A percentile compares a stretch with the other conserved stretches of the same genome.
Evolutionary conservation across 1,140 invertebrate genomes (phyloP).

Genomic region (Orchestia grillus): DNA sequence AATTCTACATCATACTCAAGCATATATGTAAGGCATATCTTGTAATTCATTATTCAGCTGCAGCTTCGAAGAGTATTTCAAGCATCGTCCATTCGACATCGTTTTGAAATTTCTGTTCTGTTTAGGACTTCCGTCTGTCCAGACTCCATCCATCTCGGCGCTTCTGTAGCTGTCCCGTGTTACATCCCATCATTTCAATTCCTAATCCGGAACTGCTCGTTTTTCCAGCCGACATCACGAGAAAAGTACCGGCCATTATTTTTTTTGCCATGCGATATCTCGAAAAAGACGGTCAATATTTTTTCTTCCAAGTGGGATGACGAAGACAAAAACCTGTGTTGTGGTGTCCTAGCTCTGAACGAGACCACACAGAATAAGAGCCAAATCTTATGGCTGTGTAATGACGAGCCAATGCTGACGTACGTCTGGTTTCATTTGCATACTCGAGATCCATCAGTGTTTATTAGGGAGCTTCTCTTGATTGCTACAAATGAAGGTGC

Average conservation of each 20-base stretch:
- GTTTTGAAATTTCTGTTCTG: no score
- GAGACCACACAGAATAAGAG: no score
- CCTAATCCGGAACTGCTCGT: background rate
- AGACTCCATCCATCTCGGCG: no score
- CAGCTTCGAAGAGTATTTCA: background rate
- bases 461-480: background rate
- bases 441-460: conserved; percentile 13
- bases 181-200: background rate
- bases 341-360: no score
- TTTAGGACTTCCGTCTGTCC: no score
- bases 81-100: background rate
- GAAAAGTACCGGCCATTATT: background rate
- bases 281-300: background rate
- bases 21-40: no score
- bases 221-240: background rate
- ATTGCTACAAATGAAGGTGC: conserved; percentile 49
- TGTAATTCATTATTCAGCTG: no score
- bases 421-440: conserved; percentile 14
- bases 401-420: conserved; percentile 1
- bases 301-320: no score
- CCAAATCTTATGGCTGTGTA: background rate
- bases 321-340: no score
- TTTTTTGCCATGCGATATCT: background rate
- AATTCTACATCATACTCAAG: no score
- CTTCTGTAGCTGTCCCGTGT: background rate